A percentile compares a stretch with the other conserved stretches of the same genome.
Conservation (phyloP, 2,113 vertebrate species). For the Bubalus kerabau region DNA sequence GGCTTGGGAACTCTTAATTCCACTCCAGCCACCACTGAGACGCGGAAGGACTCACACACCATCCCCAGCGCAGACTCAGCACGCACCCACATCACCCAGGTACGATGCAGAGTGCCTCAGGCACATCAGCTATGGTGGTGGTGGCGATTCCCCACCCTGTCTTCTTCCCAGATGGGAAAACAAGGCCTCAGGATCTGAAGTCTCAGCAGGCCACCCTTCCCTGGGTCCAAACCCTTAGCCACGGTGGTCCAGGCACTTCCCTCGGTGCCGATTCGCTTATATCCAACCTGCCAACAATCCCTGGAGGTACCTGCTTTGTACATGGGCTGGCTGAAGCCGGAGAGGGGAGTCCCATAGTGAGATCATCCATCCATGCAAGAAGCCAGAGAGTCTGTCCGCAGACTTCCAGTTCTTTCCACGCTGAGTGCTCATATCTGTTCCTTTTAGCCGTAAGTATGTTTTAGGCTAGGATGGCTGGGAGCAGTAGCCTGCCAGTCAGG, state of each 20-base stretch:
- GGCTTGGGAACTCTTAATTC: not conserved
- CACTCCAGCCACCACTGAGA: not conserved
- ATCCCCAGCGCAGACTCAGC: not conserved
- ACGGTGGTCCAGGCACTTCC: not conserved
- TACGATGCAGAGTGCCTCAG: fast-evolving
- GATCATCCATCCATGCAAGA: not conserved
- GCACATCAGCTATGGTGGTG: not conserved
- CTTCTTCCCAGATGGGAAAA: not conserved
- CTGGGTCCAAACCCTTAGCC: not conserved
- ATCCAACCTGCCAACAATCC: fast-evolving
- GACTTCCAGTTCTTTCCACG: not conserved
- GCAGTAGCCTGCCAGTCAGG: not conserved
- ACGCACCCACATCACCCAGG: not conserved
- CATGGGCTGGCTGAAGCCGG: not conserved
- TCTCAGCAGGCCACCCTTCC: not conserved
- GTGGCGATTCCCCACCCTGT: fast-evolving
- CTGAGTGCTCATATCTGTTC: not conserved
- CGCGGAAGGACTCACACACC: fast-evolving
- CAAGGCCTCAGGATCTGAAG: not conserved
- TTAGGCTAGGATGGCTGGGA: not conserved
- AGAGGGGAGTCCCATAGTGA: not conserved
- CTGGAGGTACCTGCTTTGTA: not conserved
- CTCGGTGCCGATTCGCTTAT: not conserved
- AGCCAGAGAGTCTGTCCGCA: not conserved
- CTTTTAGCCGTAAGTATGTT: not conserved